A percentile compares a stretch with the other conserved stretches of the same genome.
Evolutionary conservation across 1,140 invertebrate genomes (phyloP).

Genomic region (Elysia chlorotica): DNA sequence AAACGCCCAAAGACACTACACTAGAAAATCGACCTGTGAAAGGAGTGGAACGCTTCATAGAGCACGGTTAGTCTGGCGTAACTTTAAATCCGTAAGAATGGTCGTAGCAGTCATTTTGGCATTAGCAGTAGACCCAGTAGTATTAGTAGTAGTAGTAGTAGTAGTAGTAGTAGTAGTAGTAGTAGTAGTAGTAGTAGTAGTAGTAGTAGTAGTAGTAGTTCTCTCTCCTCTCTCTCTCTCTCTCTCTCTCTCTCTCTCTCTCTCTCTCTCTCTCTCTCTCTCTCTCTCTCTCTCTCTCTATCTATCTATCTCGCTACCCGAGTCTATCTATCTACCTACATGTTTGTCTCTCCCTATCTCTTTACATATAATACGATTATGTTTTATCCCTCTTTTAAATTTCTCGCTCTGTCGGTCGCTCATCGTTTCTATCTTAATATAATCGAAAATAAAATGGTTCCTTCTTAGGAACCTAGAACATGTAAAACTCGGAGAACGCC

Average conservation of each 20-base stretch:
- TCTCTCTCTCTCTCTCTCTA: background rate
- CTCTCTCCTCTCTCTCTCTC: background rate
- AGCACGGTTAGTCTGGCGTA: background rate
- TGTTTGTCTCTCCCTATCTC: background rate
- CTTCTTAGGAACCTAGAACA: background rate
- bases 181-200: too few relatives aligned
- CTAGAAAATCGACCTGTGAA: background rate
- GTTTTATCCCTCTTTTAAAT: too few relatives aligned
- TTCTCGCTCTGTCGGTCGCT: too few relatives aligned
- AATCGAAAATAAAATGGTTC: background rate
- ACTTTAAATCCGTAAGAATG: background rate
- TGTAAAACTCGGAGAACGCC: background rate
- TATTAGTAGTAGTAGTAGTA: too few relatives aligned
- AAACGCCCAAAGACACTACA: conserved; percentile 5
- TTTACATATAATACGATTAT: too few relatives aligned
- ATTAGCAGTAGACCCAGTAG: background rate
- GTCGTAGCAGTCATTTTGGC: background rate
- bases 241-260: conserved; percentile 2
- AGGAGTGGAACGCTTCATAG: background rate
- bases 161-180: too few relatives aligned
- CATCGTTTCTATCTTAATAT: background rate
- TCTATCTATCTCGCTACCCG: background rate
- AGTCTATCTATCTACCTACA: background rate
- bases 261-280: background rate
- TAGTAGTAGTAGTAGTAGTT: too few relatives aligned